These are phyloP conservation scores for Tiliqua scincoides DNA, from an alignment of 2,113 vertebrate genomes.

Conservation along the genomic window DNA sequence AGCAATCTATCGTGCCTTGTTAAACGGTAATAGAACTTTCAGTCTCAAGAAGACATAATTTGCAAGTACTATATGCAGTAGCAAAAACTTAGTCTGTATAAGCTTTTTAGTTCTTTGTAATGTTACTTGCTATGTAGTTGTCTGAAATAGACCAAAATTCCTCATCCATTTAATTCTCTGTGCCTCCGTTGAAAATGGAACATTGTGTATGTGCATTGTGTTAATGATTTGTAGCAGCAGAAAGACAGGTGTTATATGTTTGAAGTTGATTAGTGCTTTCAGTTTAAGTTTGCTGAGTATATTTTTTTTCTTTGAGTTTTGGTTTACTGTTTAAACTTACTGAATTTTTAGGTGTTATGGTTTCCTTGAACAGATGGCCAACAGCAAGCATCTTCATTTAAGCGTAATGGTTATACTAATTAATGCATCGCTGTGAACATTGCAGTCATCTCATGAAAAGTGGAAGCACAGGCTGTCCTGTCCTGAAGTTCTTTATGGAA, in stretches of 20 bases:
- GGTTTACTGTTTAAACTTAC: slow-evolving; percentile 24
- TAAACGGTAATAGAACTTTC: neutral
- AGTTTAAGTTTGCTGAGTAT: slow-evolving; percentile 14
- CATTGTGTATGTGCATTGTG: neutral
- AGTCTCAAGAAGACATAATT: neutral
- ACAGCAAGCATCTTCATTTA: neutral
- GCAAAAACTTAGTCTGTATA: slow-evolving; percentile 1
- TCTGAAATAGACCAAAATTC: neutral
- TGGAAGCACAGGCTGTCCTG: neutral
- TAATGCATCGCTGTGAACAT: slow-evolving; percentile 11
- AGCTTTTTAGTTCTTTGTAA: neutral
- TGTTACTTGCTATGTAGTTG: neutral
- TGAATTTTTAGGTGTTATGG: neutral
- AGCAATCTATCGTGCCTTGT: neutral
- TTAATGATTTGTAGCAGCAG: slow-evolving; percentile 39
- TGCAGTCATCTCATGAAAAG: neutral
- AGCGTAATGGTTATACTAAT: neutral
- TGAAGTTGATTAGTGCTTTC: slow-evolving; percentile 39
- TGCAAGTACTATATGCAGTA: neutral
- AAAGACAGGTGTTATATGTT: slow-evolving; percentile 27
- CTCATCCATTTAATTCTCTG: neutral
- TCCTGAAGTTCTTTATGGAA: neutral
- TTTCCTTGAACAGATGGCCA: slow-evolving; percentile 16
- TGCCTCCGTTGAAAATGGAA: neutral
- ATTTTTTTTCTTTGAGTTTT: slow-evolving; percentile 11